These are phyloP conservation scores for Calcarius lapponicus DNA, from an alignment of 2,797 vertebrate species.

Conservation along the genomic window DNA sequence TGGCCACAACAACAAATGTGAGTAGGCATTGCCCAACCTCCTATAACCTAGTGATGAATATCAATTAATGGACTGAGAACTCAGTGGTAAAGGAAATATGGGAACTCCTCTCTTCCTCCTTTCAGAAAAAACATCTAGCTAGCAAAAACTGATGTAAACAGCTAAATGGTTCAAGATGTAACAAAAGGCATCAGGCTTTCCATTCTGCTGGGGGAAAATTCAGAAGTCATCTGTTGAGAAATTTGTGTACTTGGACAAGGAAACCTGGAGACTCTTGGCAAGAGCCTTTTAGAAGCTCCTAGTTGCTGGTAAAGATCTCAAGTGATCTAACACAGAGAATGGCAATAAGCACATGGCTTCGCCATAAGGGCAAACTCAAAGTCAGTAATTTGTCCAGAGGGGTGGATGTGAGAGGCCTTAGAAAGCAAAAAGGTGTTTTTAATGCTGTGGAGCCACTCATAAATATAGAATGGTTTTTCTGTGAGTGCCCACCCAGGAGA, in stretches of 20 bases:
- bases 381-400: neutral
- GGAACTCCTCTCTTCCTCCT: neutral
- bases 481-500: neutral
- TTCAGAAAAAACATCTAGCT: neutral
- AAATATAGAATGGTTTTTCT: neutral
- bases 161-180: neutral
- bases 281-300: neutral
- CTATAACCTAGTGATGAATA: neutral
- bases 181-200: neutral
- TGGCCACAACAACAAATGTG: fast-evolving
- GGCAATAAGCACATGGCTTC: neutral
- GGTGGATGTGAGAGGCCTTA: neutral
- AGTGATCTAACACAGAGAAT: neutral
- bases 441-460: neutral
- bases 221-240: neutral
- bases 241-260: fast-evolving
- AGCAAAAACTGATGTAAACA: neutral
- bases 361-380: neutral
- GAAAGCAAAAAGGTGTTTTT: neutral
- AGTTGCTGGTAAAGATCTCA: neutral
- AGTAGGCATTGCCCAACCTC: neutral
- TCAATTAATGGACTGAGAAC: neutral
- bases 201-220: neutral
- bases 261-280: neutral
- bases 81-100: neutral